Base-by-base conservation (phyloP, 2,797 vertebrate species). In the Lacerta agilis region DNA sequence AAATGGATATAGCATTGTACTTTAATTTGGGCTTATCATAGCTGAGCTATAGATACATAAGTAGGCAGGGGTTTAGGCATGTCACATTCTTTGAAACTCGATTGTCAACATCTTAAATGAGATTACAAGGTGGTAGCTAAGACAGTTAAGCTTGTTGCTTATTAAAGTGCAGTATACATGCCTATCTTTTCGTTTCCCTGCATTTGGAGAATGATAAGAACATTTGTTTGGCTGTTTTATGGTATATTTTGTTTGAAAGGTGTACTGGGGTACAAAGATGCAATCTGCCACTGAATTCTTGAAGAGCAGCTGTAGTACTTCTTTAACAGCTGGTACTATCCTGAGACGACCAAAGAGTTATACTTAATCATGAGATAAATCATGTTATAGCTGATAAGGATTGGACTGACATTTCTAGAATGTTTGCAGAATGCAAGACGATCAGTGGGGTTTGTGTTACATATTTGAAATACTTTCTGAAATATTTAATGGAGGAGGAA, bases 321-420 rank as follows among this genome's bases (percentile, higher is more conserved):
- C 82, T 94, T 89, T 92, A 96, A 95, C 97, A 97, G 94, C 96
- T 96, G 96, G 92, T 96, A n/a, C 92, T 94, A 92, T 89, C 90
- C 90, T 92, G 88, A 90, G 90, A 80, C 92, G 91, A 90, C 90
- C 73, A 33, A 91, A 91, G 91, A 94, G 90, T 96, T 96, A 92
- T 94, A 94, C 85, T 94, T 95, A 95, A 93, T 94, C 95, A 92
- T 83, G 88, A 90, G 90, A 86, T 92, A 93, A 95, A 88, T 94
- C 82, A 45, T 92, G 23, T 92, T 94, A 81, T 61, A 92, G 88
- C 88, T 89, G 79, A 3, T 90, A 84, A 96, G 86, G 87, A 92
- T 55, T 92, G 92, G 87, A 38, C 79, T 91, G 90, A 88, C 95
- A 96, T 96, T 95, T 95, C 90, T 97, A 94, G 93, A 96, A 97